A percentile compares a stretch with the other conserved stretches of the same genome.
Evolutionary conservation across 2,113 vertebrate genomes (phyloP).

Genomic region (Lasiurus borealis): DNA sequence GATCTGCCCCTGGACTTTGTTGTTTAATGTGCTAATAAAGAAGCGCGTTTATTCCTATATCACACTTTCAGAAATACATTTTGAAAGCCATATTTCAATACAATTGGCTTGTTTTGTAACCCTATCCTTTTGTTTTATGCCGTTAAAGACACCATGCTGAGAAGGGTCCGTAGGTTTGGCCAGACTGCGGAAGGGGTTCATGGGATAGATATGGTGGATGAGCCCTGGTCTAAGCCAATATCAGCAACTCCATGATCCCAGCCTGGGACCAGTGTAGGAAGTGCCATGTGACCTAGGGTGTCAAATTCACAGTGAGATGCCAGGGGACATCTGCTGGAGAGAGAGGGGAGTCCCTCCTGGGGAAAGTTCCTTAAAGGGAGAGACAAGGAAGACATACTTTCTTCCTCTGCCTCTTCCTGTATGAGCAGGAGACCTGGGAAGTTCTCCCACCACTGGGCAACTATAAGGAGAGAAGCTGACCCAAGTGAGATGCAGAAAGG

Average conservation of each 20-base stretch:
- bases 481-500: not conserved
- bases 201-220: not conserved
- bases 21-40: slow-evolving; percentile 51
- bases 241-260: not conserved
- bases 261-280: not conserved
- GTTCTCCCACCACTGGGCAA: not conserved
- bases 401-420: not conserved
- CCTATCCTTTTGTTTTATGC: not conserved
- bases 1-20: not conserved
- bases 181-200: not conserved
- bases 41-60: not conserved
- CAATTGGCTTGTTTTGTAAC: slow-evolving; percentile 39
- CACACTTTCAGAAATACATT: slow-evolving; percentile 9
- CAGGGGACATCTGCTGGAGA: not conserved
- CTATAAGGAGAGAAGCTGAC: not conserved
- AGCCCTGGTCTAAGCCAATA: not conserved
- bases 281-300: not conserved
- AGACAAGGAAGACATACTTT: not conserved
- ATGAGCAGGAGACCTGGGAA: not conserved
- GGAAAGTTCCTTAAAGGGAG: not conserved
- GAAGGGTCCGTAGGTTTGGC: not conserved
- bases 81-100: slow-evolving; percentile 47
- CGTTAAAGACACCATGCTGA: slow-evolving; percentile 6
- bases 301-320: not conserved
- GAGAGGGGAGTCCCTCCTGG: not conserved